Evolutionary conservation across 2,113 vertebrate species (phyloP), one percentile per base, ranked within the genome.

Genomic region (Pelvicachromis taeniatus): DNA sequence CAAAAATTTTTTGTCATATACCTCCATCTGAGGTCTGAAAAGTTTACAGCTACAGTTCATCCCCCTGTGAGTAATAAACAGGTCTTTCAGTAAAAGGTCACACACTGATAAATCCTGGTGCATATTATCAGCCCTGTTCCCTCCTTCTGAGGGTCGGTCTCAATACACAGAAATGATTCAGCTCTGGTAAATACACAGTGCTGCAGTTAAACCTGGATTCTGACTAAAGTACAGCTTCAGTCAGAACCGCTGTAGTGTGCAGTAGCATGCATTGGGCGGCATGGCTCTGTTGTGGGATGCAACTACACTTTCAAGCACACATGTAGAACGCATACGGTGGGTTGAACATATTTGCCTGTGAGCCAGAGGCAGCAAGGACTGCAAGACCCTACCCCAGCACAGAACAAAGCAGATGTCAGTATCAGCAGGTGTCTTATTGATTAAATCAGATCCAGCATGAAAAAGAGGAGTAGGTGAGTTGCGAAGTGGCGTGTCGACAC

Each of bases 41-140:
- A 58, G 50, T 89, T 88, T 86, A 80, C 77, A 81, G 77, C 75
- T 70, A 6, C 42, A 77, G 59, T 65, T 77, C 26, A 84, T 89
- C 80, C 55, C 55, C 11, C 50, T 82, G 53, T 78, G 82, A 85
- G 89, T 81, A 80, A 86, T 90, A 93, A 89, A 86, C 84, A 86
- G 88, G 58, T 91, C 87, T 90, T 9, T 70, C 73, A 50, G 58
- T 78, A 92, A 33, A 95, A 95, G 92, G 94, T 94, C 93, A 92
- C 50, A 29, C 80, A 29, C 82, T 86, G 88, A 90, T 93, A 87
- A 94, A 88, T 93, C 80, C 83, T 54, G 84, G 3, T 79, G 68
- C 53, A 73, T 86, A 89, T 55, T 75, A 55, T 87, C 84, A 52
- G 42, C 79, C 16, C 16, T 23, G 12, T 63, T 35, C 7, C 42